These are phyloP conservation scores for Heliconius hewitsoni DNA, from an alignment of 1,140 invertebrate genomes.

Conservation along the genomic window DNA sequence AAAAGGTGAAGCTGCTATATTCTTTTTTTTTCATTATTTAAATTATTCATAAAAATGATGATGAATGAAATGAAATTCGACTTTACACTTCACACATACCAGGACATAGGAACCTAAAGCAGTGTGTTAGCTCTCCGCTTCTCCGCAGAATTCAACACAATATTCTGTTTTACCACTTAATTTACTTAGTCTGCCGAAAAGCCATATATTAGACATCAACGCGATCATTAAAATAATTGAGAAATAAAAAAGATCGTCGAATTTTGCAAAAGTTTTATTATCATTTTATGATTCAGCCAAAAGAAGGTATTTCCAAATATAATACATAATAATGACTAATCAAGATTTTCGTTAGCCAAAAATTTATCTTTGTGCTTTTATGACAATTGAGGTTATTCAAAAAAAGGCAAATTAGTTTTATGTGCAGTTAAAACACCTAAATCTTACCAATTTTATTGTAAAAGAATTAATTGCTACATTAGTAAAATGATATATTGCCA, in stretches of 20 bases:
- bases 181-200: neutral
- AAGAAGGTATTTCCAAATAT: neutral
- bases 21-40: too few relatives aligned
- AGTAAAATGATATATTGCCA: neutral
- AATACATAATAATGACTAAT: neutral
- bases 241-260: neutral
- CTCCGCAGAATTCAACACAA: too few relatives aligned
- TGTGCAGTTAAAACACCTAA: neutral
- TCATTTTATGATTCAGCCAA: neutral
- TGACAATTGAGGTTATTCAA: neutral
- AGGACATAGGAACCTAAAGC: too few relatives aligned
- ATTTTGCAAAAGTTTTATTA: neutral
- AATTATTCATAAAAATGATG: too few relatives aligned
- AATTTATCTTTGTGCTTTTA: neutral
- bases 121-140: too few relatives aligned
- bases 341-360: neutral
- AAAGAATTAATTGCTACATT: neutral
- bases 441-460: too few relatives aligned
- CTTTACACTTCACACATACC: too few relatives aligned
- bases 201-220: constrained; percentile 28
- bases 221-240: neutral
- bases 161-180: too few relatives aligned
- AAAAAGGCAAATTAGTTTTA: neutral
- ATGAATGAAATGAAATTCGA: too few relatives aligned
- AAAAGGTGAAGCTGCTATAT: too few relatives aligned